Conservation (phyloP, 2,113 vertebrate species). For the Tretioscincus oriximinensis region DNA sequence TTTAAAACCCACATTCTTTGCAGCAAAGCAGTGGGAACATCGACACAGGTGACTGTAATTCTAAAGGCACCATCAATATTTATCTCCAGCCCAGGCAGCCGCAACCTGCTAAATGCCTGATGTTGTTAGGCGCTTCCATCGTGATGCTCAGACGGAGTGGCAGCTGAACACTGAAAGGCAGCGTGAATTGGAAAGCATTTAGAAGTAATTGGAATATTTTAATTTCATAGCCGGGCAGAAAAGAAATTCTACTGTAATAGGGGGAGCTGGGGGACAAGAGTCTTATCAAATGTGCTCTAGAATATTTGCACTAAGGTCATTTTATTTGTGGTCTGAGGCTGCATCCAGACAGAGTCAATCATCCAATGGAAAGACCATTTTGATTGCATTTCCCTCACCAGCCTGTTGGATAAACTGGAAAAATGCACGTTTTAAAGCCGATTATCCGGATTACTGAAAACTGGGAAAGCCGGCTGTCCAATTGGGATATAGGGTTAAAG, state of each 20-base stretch:
- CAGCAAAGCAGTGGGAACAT: neutral
- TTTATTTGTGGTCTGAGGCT: neutral
- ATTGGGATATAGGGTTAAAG: too few species aligned
- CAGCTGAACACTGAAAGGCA: neutral
- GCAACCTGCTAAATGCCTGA: neutral
- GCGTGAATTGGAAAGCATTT: conserved; percentile 20
- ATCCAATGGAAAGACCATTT: too few species aligned
- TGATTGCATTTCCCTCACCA: too few species aligned
- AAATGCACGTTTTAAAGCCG: too few species aligned
- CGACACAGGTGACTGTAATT: neutral
- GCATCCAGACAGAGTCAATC: too few species aligned
- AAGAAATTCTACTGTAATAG: conserved; percentile 11
- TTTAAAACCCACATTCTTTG: neutral
- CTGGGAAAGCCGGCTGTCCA: too few species aligned
- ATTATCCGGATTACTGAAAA: too few species aligned
- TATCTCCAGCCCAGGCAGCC: neutral
- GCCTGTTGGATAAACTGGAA: too few species aligned
- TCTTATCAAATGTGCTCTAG: neutral
- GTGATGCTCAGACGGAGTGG: conserved; percentile 15
- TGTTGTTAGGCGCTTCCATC: neutral
- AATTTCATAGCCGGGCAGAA: conserved; percentile 25
- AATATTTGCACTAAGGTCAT: neutral
- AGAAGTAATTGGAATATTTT: conserved; percentile 33
- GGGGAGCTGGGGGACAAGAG: neutral
- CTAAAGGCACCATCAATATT: conserved; percentile 12